A percentile compares a stretch with the other conserved stretches of the same genome.
phyloP scores from a whole-genome alignment of 2,888 invertebrate species.

The Xanthia togata region DNA sequence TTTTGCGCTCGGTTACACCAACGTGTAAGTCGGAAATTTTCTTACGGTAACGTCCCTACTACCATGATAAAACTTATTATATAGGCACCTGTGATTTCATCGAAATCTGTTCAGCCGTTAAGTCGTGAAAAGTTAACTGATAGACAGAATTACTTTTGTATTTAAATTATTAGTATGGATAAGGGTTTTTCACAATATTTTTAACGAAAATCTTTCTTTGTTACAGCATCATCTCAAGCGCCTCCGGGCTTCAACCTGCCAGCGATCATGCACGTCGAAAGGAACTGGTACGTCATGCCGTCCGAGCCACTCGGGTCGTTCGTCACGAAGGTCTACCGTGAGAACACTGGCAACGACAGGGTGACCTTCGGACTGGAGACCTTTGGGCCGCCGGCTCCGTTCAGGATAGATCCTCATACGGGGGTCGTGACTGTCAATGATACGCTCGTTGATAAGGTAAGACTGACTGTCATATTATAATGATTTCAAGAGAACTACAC shows the following conservation, averaged over 20 bases:
- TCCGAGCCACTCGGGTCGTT: constrained; percentile 93
- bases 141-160: background rate
- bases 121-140: background rate
- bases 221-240: constrained; percentile 86
- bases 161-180: background rate
- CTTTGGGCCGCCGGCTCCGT: constrained; percentile 91
- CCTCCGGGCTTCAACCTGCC: constrained; percentile 91
- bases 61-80: background rate
- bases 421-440: constrained; percentile 95
- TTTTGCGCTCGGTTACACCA: background rate
- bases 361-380: constrained; percentile 93
- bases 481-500: background rate
- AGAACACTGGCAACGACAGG: constrained; percentile 91
- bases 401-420: constrained; percentile 93
- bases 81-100: background rate
- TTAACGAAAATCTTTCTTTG: constrained; percentile 32
- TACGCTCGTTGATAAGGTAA: constrained; percentile 94
- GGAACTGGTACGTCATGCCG: constrained; percentile 94
- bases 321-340: constrained; percentile 93
- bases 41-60: background rate
- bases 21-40: background rate
- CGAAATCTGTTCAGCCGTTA: background rate
- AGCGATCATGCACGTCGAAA: constrained; percentile 92
- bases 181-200: background rate
- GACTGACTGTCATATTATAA: background rate